phyloP scores from a whole-genome alignment of 2,113 vertebrate species.

The Irena cyanogastra region DNA sequence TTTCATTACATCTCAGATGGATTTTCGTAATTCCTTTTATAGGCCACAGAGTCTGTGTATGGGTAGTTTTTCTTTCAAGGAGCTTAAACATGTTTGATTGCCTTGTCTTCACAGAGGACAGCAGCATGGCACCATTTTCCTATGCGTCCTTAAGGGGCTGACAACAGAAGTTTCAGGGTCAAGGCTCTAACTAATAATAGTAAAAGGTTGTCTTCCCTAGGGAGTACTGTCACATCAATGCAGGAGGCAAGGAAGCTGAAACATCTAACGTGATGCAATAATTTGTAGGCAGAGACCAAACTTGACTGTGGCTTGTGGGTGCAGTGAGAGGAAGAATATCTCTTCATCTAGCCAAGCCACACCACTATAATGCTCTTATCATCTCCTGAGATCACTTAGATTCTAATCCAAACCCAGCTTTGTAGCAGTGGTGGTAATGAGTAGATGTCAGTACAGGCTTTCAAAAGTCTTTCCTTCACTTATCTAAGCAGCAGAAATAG shows the following conservation, averaged over 20 bases:
- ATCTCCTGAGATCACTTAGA: neutral
- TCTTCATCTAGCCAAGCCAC: neutral
- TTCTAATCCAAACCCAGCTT: neutral
- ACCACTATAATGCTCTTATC: fast-evolving
- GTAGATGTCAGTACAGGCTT: neutral
- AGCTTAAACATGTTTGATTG: neutral
- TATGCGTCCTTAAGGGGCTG: neutral
- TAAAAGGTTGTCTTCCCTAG: neutral
- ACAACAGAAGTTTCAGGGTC: neutral
- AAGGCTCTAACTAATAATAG: neutral
- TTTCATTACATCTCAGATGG: neutral
- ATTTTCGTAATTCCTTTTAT: neutral
- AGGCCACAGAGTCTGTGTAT: neutral
- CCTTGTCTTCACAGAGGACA: neutral
- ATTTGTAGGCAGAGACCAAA: neutral
- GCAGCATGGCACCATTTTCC: neutral
- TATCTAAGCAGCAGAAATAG: neutral
- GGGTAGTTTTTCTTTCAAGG: neutral
- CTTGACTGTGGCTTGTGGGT: neutral
- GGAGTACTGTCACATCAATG: neutral
- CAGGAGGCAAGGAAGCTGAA: neutral
- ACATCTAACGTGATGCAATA: neutral
- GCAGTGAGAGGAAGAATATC: neutral
- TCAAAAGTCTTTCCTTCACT: neutral
- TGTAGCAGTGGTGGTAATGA: neutral